These are phyloP conservation scores for Rallus crepitans DNA, from an alignment of 2,797 vertebrate species.

Conservation along the genomic window DNA sequence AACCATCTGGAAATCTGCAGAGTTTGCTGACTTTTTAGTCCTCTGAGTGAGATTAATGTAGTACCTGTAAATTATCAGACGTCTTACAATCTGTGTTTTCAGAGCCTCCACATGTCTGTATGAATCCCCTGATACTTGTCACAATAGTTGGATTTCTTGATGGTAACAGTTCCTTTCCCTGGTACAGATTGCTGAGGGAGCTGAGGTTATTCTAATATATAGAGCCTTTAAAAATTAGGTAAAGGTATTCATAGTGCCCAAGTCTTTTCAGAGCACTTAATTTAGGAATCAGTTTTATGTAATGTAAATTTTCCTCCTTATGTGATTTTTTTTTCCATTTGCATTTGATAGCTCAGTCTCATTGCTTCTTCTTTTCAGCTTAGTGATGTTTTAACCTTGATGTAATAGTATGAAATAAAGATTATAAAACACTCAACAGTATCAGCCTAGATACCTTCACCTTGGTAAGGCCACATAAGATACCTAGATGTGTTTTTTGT, in stretches of 20 bases:
- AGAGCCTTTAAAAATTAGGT: not conserved
- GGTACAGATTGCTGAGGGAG: not conserved
- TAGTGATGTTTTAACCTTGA: not conserved
- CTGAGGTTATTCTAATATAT: not conserved
- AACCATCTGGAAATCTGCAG: not conserved
- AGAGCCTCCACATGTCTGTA: fast-evolving
- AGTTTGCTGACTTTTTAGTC: not conserved
- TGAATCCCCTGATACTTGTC: not conserved
- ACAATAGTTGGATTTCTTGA: not conserved
- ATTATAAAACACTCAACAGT: not conserved
- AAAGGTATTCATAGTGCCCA: not conserved
- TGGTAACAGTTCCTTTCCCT: not conserved
- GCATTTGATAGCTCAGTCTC: not conserved
- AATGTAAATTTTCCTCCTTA: not conserved
- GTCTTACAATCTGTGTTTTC: not conserved
- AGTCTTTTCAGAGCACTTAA: not conserved
- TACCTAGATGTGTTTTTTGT: not conserved
- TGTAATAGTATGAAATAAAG: not conserved
- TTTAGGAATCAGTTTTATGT: not conserved
- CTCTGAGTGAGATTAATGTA: not conserved
- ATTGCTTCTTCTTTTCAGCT: not conserved
- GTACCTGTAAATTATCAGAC: not conserved
- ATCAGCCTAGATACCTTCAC: not conserved
- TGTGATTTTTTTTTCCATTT: not conserved
- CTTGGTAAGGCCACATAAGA: not conserved